These are phyloP conservation scores for Deroplatys truncata DNA, from an alignment of 2,888 invertebrate species.

Conservation along the genomic window DNA sequence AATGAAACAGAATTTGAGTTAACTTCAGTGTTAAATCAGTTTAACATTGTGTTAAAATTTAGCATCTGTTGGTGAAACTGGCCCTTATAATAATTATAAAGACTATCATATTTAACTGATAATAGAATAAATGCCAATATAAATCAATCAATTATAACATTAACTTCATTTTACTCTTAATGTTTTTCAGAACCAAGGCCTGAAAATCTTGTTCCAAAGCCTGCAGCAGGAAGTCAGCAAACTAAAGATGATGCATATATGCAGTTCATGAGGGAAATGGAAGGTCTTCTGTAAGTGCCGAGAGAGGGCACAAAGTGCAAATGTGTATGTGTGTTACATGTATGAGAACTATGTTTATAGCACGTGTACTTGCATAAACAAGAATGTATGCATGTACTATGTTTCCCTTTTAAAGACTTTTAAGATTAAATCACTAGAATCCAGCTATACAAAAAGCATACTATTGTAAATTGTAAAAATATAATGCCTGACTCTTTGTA, in stretches of 20 bases:
- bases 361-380: neutral
- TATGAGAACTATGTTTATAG: no score
- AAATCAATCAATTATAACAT: neutral
- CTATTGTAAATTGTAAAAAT: neutral
- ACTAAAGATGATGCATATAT: conserved; percentile 98
- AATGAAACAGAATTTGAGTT: no score
- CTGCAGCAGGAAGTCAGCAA: conserved; percentile 48
- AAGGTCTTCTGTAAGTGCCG: conserved; percentile 68
- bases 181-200: conserved; percentile 26
- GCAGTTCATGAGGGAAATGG: conserved; percentile 99
- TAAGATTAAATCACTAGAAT: neutral
- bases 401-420: neutral
- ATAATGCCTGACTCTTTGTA: neutral
- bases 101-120: no score
- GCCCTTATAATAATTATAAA: no score
- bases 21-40: no score
- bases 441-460: neutral
- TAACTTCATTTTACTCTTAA: neutral
- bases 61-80: no score
- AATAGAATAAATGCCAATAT: no score
- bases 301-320: neutral
- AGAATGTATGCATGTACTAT: neutral
- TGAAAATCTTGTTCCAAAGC: conserved; percentile 31
- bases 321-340: neutral
- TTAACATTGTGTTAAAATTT: no score